phyloP scores from a whole-genome alignment of 2,888 invertebrate species.

The Lithophane socia region DNA sequence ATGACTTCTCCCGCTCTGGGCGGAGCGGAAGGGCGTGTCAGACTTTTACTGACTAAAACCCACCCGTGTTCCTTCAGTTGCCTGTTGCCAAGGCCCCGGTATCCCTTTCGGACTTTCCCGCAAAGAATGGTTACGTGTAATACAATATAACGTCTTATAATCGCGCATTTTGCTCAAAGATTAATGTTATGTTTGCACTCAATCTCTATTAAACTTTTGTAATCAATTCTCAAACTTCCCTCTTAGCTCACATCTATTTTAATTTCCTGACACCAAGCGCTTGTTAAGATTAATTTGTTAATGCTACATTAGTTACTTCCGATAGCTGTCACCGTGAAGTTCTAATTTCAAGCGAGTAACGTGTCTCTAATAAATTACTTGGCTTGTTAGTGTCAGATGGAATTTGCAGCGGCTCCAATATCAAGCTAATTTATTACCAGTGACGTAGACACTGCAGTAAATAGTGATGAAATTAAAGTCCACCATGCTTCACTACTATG shows the following conservation, averaged over 20 bases:
- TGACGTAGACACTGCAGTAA: constrained; percentile 58
- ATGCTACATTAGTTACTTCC: constrained; percentile 48
- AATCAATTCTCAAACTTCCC: constrained; percentile 13
- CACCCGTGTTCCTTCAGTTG: too few species aligned
- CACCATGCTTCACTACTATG: constrained; percentile 45
- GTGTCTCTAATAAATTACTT: constrained; percentile 46
- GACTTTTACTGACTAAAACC: too few species aligned
- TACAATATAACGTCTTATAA: not conserved
- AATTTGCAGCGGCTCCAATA: constrained; percentile 36
- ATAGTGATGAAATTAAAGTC: constrained; percentile 46
- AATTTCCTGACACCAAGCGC: constrained; percentile 36
- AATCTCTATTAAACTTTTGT: constrained; percentile 1
- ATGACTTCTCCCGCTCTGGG: too few species aligned
- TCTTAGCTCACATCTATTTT: constrained; percentile 41
- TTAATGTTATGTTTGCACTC: constrained; percentile 7
- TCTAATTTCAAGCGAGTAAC: constrained; percentile 53
- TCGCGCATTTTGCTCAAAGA: not conserved
- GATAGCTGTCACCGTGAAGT: constrained; percentile 47
- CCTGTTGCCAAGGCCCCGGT: too few species aligned
- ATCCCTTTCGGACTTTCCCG: too few species aligned
- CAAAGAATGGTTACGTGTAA: not conserved
- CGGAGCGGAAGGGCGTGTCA: too few species aligned
- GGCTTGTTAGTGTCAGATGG: constrained; percentile 45
- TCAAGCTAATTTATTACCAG: constrained; percentile 48
- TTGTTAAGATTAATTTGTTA: constrained; percentile 46